Percentiles rank a stretch among this genome's conserved stretches.
Conservation (phyloP, 2,797 vertebrate species). For the Anguilla obscura region DNA sequence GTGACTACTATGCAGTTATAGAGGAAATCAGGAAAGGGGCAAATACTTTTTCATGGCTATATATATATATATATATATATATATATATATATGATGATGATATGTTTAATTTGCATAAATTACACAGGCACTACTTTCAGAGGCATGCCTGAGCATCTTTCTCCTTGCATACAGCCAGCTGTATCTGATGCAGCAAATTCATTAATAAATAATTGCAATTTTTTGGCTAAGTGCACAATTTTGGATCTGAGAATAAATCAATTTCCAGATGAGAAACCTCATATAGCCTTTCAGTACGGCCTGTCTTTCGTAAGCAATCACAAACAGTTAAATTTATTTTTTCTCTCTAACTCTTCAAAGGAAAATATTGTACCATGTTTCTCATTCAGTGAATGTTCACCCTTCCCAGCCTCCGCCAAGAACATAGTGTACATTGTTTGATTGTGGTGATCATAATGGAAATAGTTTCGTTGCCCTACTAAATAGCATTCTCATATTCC, state of each 20-base stretch:
- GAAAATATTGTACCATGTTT: background rate
- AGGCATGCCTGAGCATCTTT: slow-evolving; percentile 28
- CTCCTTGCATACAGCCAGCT: slow-evolving; percentile 11
- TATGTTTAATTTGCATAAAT: slow-evolving; percentile 43
- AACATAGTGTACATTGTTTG: background rate
- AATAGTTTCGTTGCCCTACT: background rate
- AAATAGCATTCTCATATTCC: background rate
- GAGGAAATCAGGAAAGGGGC: too few relatives aligned
- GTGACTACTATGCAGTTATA: too few relatives aligned
- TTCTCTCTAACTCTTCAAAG: background rate
- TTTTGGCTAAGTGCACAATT: slow-evolving; percentile 32
- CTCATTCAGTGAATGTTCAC: background rate
- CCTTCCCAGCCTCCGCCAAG: background rate
- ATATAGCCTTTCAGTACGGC: slow-evolving; percentile 31
- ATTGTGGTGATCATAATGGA: background rate
- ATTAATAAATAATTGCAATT: slow-evolving; percentile 40
- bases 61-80: too few relatives aligned
- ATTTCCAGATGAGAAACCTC: slow-evolving; percentile 21
- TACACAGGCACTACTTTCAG: slow-evolving; percentile 32
- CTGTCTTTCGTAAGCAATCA: background rate
- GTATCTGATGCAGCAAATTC: slow-evolving; percentile 28
- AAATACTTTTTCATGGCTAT: too few relatives aligned
- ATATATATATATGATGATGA: slow-evolving; percentile 32
- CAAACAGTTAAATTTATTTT: background rate
- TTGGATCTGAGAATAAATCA: slow-evolving; percentile 23